Evolutionary conservation across 2,797 vertebrate species (phyloP), one percentile per base, ranked within the genome.

Genomic region (Pempheris klunzingeri): DNA sequence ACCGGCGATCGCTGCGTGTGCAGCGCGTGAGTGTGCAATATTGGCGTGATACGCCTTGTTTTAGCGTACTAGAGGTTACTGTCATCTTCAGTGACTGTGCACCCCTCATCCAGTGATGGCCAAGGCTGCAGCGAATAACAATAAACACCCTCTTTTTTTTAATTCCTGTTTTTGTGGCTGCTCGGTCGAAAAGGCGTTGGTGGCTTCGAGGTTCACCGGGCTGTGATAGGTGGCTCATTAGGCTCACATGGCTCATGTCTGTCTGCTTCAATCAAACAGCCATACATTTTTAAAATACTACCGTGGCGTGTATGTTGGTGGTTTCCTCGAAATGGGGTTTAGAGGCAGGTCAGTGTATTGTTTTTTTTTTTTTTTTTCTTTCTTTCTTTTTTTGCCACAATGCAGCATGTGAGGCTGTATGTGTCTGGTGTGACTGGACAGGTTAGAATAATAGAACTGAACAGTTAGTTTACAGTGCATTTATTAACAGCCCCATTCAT

Each of bases 161-260:
- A 62, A 57, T 17, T 11, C 12, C 54, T 43, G 36, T 74, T 54
- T 74, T 28, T 68, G 26, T 26, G 38, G 75, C 24, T 74, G 54
- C 62, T 63, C 68, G 83, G 81, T 79, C 74, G 78, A 41, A 87
- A 92, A 94, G 92, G 92, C 91, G 92, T 92, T 88, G 92, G 81
- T 90, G 87, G 80, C 82, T 88, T 80, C 78, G 76, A 87, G 91
- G 79, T 86, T 77, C 82, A 80, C 62, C 3, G 71, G 69, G 80
- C 60, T 83, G 39, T 63, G 76, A 75, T 44, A 43, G 52, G 80
- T 77, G 82, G 60, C 36, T 67, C 71, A 59, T 59, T 9, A 76
- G 75, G 47, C 80, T 80, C 87, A 90, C 89, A 92, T 91, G 90
- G 80, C 77, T 84, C n/a, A 69, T 69, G 69, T 44, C 75, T 80